Conservation (phyloP, 2,113 vertebrate species). For the Stegastes partitus region DNA sequence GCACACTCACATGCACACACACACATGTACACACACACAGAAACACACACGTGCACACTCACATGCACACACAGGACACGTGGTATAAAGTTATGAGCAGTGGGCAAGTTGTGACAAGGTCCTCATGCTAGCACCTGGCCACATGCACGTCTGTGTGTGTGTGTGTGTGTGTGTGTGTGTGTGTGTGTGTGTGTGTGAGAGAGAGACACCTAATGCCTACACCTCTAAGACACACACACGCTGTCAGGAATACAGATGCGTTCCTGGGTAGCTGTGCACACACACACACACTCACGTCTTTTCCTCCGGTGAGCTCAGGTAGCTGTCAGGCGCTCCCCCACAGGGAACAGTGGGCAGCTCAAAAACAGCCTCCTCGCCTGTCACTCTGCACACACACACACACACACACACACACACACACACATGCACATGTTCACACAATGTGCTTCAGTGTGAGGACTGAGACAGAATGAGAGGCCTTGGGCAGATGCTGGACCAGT, state of each 20-base stretch:
- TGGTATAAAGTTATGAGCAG: slow-evolving; percentile 53
- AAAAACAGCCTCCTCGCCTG: slow-evolving; percentile 73
- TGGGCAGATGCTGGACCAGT: slow-evolving; percentile 71
- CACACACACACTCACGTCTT: slow-evolving; percentile 21
- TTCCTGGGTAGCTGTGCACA: slow-evolving; percentile 35
- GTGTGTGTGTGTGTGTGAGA: slow-evolving; percentile 39
- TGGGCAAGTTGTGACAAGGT: slow-evolving; percentile 64
- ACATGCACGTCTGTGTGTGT: not conserved
- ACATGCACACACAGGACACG: slow-evolving; percentile 13
- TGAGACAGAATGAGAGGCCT: slow-evolving; percentile 66
- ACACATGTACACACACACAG: slow-evolving; percentile 26
- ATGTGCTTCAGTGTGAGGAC: slow-evolving; percentile 38
- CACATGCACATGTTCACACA: slow-evolving; percentile 24
- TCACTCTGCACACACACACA: slow-evolving; percentile 55
- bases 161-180: slow-evolving; percentile 35
- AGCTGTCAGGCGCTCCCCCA: slow-evolving; percentile 78
- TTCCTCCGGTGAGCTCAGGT: slow-evolving; percentile 69
- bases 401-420: slow-evolving; percentile 31
- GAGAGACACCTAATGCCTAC: slow-evolving; percentile 59
- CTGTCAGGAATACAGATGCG: slow-evolving; percentile 70
- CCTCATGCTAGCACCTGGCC: slow-evolving; percentile 52
- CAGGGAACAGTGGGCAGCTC: slow-evolving; percentile 79
- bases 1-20: slow-evolving; percentile 26
- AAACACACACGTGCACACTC: slow-evolving; percentile 1
- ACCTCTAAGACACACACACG: slow-evolving; percentile 27